Evolutionary conservation across 2,113 vertebrate genomes (phyloP).

Genomic region (Corythornis vintsioides): DNA sequence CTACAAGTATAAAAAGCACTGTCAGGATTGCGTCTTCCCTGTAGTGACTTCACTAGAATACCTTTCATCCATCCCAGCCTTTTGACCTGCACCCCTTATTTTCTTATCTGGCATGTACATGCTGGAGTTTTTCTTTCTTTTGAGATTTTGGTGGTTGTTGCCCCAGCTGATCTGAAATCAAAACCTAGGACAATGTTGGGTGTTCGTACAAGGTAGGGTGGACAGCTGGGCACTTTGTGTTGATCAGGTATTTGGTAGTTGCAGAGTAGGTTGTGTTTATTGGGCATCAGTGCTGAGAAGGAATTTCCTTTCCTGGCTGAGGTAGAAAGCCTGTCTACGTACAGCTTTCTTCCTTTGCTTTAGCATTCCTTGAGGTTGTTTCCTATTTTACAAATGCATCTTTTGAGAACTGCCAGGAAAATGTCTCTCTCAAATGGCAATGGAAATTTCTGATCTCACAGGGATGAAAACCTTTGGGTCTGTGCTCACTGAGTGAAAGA

Average conservation of each 20-base stretch:
- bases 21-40: neutral
- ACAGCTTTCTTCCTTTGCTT: conserved; percentile 64
- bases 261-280: conserved; percentile 20
- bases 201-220: neutral
- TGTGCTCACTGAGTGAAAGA: conserved; percentile 48
- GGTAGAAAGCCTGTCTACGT: conserved; percentile 34
- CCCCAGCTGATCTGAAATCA: neutral
- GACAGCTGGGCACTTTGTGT: neutral
- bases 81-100: neutral
- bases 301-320: conserved; percentile 64
- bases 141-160: neutral
- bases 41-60: neutral
- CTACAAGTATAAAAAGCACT: neutral
- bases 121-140: neutral
- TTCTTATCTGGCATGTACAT: neutral
- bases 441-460: conserved; percentile 65
- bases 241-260: neutral
- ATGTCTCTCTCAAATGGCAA: conserved; percentile 60
- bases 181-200: neutral
- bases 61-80: neutral
- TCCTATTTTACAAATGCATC: conserved; percentile 61
- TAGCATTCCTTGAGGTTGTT: conserved; percentile 65
- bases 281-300: conserved; percentile 21
- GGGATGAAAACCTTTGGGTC: conserved; percentile 47
- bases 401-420: conserved; percentile 70